Percentiles rank a stretch among this genome's conserved stretches.
Conservation (phyloP, 2,113 vertebrate species). For the Siphamia tubifer region DNA sequence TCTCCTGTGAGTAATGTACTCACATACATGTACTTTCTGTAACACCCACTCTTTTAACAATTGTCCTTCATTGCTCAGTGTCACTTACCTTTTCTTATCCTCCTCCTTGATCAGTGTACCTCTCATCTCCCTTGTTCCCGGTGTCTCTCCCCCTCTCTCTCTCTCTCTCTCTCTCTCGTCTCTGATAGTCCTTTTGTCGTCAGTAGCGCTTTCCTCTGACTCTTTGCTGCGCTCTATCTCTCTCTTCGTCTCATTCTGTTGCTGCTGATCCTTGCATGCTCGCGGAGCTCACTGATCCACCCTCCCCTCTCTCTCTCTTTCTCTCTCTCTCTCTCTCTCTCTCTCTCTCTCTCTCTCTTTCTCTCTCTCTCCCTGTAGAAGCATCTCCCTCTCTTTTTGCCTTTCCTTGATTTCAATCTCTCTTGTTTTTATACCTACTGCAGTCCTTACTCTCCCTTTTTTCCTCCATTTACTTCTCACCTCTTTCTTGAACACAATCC, state of each 20-base stretch:
- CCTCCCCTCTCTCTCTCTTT: conserved; percentile 19
- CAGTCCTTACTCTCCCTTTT: background rate
- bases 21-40: conserved; percentile 13
- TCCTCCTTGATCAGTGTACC: conserved; percentile 32
- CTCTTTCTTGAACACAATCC: background rate
- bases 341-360: background rate
- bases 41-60: conserved; percentile 11
- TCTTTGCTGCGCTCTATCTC: conserved; percentile 54
- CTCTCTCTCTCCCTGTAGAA: background rate
- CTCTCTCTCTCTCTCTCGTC: conserved; percentile 19
- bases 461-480: background rate
- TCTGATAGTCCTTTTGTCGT: conserved; percentile 62
- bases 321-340: conserved; percentile 6
- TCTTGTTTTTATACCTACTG: conserved; percentile 7
- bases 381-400: background rate
- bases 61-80: conserved; percentile 11
- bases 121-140: conserved; percentile 9
- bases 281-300: conserved; percentile 54
- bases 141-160: conserved; percentile 1
- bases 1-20: background rate
- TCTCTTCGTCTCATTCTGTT: conserved; percentile 58
- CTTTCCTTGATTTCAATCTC: conserved; percentile 18
- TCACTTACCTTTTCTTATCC: conserved; percentile 52
- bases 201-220: conserved; percentile 34
- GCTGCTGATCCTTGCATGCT: conserved; percentile 63